phyloP scores from a whole-genome alignment of 2,888 invertebrate species.

The Phorcus lineatus region DNA sequence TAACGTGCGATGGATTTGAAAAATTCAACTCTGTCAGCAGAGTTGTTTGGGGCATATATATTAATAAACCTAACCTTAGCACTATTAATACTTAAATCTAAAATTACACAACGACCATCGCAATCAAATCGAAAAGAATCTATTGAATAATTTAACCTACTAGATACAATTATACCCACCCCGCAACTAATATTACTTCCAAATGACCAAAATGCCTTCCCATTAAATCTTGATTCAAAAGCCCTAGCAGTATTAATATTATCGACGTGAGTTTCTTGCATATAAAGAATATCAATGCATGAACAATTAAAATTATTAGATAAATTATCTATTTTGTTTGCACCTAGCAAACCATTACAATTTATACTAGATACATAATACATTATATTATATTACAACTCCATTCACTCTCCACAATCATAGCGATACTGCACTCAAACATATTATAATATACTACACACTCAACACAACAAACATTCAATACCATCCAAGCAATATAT shows the following conservation, averaged over 20 bases:
- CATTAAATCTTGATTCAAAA: background rate
- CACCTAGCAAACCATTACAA: background rate
- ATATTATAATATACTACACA: too few relatives aligned
- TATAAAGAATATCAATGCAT: slow-evolving; percentile 11
- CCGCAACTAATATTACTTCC: background rate
- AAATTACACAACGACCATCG: background rate
- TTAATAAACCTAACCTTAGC: background rate
- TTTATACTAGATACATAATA: background rate
- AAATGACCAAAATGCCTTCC: slow-evolving; percentile 11
- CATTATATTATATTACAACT: too few relatives aligned
- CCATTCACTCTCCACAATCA: too few relatives aligned
- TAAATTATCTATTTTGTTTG: slow-evolving; percentile 24
- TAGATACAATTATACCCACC: background rate
- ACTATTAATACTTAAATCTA: background rate
- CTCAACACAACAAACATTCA: too few relatives aligned
- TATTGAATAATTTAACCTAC: background rate
- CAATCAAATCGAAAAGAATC: background rate
- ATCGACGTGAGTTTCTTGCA: slow-evolving; percentile 11
- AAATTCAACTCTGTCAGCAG: background rate
- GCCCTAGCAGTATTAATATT: background rate
- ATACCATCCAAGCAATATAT: too few relatives aligned
- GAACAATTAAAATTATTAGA: slow-evolving; percentile 34
- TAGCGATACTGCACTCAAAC: too few relatives aligned
- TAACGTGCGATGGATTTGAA: background rate
- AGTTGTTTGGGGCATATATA: background rate